These are phyloP conservation scores for Amphilophus citrinellus DNA, from an alignment of 2,113 vertebrate species.

Conservation along the genomic window DNA sequence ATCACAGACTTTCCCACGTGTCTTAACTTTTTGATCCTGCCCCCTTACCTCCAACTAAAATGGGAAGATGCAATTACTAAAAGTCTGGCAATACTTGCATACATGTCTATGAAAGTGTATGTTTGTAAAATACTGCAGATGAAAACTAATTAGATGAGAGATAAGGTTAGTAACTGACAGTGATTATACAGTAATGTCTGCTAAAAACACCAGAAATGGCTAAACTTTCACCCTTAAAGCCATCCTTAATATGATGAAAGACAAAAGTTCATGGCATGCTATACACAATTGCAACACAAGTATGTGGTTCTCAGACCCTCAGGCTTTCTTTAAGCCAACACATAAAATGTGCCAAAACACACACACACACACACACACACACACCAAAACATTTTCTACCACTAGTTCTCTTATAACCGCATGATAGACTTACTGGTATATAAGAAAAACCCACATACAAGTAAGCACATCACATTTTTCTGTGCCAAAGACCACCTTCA, in stretches of 20 bases:
- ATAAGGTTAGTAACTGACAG: conserved; percentile 19
- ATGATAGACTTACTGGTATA: not conserved
- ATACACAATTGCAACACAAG: not conserved
- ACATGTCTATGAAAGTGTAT: not conserved
- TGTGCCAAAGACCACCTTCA: conserved; percentile 56
- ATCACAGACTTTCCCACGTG: not conserved
- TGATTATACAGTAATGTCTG: conserved; percentile 9
- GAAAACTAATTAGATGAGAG: conserved; percentile 25
- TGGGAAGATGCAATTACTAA: not conserved
- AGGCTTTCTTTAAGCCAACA: conserved; percentile 8
- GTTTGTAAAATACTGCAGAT: conserved; percentile 34
- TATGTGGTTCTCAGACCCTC: not conserved
- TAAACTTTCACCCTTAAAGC: not conserved
- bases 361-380: not conserved
- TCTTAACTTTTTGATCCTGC: conserved; percentile 1
- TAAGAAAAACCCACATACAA: conserved; percentile 23
- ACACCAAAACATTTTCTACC: not conserved
- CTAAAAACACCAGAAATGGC: not conserved
- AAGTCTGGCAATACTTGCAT: not conserved
- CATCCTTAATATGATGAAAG: not conserved
- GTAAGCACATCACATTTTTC: conserved; percentile 38
- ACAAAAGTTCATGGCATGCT: not conserved
- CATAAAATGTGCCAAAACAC: not conserved
- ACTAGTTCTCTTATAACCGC: not conserved
- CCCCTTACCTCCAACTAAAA: not conserved